These are phyloP conservation scores for Prunella fulvescens DNA, from an alignment of 2,113 vertebrate species.

Conservation along the genomic window DNA sequence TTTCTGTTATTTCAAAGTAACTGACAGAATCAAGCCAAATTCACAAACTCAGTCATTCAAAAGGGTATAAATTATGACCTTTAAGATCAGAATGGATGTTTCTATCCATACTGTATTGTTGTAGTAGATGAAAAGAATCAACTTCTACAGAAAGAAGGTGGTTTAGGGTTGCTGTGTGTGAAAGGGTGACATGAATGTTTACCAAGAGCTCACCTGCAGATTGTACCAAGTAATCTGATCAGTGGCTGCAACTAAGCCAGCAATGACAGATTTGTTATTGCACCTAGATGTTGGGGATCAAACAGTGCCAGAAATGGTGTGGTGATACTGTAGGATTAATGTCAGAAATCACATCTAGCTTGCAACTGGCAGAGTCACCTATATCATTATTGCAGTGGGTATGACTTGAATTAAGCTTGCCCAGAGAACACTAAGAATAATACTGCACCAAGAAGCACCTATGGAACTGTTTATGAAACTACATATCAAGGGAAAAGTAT, in stretches of 20 bases:
- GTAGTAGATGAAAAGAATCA: not conserved
- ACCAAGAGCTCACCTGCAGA: not conserved
- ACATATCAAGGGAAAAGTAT: not conserved
- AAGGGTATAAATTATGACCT: not conserved
- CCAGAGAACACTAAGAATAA: not conserved
- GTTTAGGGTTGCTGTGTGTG: not conserved
- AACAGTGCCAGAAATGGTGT: not conserved
- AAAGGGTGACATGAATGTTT: not conserved
- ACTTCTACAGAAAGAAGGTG: not conserved
- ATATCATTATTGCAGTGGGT: not conserved
- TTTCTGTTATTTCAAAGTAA: constrained; percentile 29
- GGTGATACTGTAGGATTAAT: not conserved
- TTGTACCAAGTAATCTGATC: not conserved
- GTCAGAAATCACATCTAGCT: not conserved
- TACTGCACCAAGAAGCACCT: not conserved
- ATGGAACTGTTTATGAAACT: not conserved
- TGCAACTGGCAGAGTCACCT: not conserved
- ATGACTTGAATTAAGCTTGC: not conserved
- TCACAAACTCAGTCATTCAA: not conserved
- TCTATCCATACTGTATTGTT: not conserved
- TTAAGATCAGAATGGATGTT: not conserved
- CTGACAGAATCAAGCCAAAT: constrained; percentile 18
- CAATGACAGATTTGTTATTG: not conserved
- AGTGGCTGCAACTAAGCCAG: not conserved
- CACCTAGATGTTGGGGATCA: not conserved